Evolutionary conservation across 2,797 vertebrate genomes (phyloP).

Genomic region (Falco berigora): DNA sequence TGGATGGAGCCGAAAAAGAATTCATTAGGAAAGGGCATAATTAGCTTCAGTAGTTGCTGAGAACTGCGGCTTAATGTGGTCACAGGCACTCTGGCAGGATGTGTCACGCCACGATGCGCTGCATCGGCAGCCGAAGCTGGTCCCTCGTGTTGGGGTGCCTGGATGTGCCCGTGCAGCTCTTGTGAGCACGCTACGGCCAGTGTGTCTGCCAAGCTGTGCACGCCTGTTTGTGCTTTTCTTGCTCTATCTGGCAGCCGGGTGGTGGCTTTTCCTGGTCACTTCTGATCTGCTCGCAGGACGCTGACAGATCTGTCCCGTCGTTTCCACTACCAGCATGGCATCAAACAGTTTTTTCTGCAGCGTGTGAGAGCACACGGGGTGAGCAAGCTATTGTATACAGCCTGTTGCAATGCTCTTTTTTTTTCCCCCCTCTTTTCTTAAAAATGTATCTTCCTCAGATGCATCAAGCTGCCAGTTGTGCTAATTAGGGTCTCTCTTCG

Average conservation of each 20-base stretch:
- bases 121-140: fast-evolving
- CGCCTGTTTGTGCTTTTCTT: not conserved
- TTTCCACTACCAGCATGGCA: not conserved
- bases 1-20: not conserved
- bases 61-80: not conserved
- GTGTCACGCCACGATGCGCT: fast-evolving
- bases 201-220: not conserved
- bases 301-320: not conserved
- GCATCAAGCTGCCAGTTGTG: not conserved
- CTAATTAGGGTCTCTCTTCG: not conserved
- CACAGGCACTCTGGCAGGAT: fast-evolving
- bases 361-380: fast-evolving
- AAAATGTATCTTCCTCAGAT: not conserved
- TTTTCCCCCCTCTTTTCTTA: no score
- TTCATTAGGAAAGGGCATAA: not conserved
- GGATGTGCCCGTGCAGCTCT: fast-evolving
- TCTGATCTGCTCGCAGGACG: not conserved
- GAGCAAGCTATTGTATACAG: not conserved
- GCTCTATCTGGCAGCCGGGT: not conserved
- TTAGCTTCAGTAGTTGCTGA: fast-evolving
- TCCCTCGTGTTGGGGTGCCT: fast-evolving
- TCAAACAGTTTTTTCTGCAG: not conserved
- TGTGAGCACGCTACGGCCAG: fast-evolving
- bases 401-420: not conserved
- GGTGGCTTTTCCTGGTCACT: not conserved